Evolutionary conservation across 2,113 vertebrate genomes (phyloP), one percentile per base, ranked within the genome.

Genomic region (Cynoglossus semilaevis): DNA sequence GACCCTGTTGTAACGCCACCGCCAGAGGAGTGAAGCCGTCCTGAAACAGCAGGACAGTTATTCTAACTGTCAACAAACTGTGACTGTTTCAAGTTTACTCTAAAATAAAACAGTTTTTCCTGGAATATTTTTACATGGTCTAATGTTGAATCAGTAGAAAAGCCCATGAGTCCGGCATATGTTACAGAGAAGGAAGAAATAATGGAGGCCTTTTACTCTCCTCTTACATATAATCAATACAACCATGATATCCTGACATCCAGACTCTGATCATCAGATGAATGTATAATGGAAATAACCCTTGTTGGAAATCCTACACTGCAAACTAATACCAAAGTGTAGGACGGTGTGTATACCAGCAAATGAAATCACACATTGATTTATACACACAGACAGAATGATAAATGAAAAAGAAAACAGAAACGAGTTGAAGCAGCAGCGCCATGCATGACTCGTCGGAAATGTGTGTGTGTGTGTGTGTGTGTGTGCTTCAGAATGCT

Each of bases 1-100:
- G 96, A 14, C 97, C 97, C 80, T 99, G 97, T 78, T 99, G 97
- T 74, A 99, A 82, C 63, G 97, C 97, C 58, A 99, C 97, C 0
- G 97, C 97, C 91, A 99, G 71, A 0, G 97, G 97, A 0, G 97
- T 99, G 85, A 98, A 99, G 38, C 97, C 97, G 1, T 99, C 96
- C 97, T 99, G 61, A 70, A 67, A 1, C 8, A 80, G 9, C 11
- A 15, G 8, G 14, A 51, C 22, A 35, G 1, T n/a, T n/a, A n/a
- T n/a, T n/a, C n/a, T n/a, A 29, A 29, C 22, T 29, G 22, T 29
- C 22, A 29, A 29, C 22, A 29, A 29, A 29, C 22, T 29, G 22
- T 29, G 22, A 29, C 22, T 29, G n/a, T n/a, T n/a, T n/a, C n/a
- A n/a, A n/a, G n/a, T n/a, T n/a, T n/a, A n/a, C n/a, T n/a, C n/a